Percentiles rank a stretch among this genome's conserved stretches.
These are phyloP conservation scores for Neoaliturus tenellus DNA, from an alignment of 2,888 invertebrate species.

Conservation along the genomic window DNA sequence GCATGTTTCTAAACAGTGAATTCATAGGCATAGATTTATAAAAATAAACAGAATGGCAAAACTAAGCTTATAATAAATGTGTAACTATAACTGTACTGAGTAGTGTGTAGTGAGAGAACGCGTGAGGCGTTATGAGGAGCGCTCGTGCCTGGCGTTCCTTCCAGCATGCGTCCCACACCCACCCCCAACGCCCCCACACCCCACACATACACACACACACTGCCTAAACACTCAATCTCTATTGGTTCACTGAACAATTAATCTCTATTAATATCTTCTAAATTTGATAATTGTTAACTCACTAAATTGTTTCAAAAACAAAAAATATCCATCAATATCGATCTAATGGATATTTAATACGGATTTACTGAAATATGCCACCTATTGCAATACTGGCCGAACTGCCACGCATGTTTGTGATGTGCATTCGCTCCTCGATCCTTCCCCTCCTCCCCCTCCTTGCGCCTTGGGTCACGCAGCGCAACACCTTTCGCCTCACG, in stretches of 20 bases:
- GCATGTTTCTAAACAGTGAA: not conserved
- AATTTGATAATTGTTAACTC: not conserved
- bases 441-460: slow-evolving; percentile 17
- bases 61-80: slow-evolving; percentile 21
- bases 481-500: slow-evolving; percentile 19
- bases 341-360: not conserved
- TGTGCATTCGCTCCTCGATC: slow-evolving; percentile 4
- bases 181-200: not conserved
- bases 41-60: not conserved
- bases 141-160: slow-evolving; percentile 21
- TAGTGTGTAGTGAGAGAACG: slow-evolving; percentile 31
- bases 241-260: not conserved
- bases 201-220: not conserved
- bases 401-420: slow-evolving; percentile 21
- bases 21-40: slow-evolving; percentile 9
- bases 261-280: not conserved
- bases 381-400: not conserved
- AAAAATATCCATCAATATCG: not conserved
- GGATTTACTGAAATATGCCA: not conserved
- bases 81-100: slow-evolving; percentile 19
- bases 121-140: slow-evolving; percentile 30
- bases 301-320: not conserved
- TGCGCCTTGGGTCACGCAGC: slow-evolving; percentile 21
- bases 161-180: slow-evolving; percentile 12
- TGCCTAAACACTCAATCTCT: not conserved